These are phyloP conservation scores for Labeo catla DNA, from an alignment of 2,113 vertebrate species.

Conservation along the genomic window DNA sequence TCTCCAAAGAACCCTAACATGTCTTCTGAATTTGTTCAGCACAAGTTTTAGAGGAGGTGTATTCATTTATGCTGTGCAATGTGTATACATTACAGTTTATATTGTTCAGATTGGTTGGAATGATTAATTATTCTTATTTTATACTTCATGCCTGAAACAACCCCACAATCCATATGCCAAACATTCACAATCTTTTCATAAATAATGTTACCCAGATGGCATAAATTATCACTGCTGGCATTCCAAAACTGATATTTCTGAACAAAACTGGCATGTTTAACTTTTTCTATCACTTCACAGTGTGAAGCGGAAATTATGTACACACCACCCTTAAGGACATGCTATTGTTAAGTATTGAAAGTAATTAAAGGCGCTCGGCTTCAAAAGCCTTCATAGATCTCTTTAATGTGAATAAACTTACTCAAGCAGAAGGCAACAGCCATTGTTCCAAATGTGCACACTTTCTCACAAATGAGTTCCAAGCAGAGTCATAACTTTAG, in stretches of 20 bases:
- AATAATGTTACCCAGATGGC: not conserved
- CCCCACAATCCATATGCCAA: not conserved
- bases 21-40: too few relatives aligned
- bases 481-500: conserved; percentile 6
- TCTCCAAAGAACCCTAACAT: too few relatives aligned
- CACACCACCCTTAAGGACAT: not conserved
- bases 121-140: not conserved
- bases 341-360: conserved; percentile 1
- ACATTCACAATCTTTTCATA: not conserved
- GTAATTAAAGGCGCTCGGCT: conserved; percentile 13
- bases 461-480: not conserved
- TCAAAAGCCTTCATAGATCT: conserved; percentile 9
- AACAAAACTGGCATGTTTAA: not conserved
- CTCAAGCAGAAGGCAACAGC: not conserved
- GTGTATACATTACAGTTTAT: too few relatives aligned
- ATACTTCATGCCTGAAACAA: not conserved
- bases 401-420: conserved; percentile 18
- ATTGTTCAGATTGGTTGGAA: not conserved
- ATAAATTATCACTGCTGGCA: not conserved
- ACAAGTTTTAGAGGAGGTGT: too few relatives aligned
- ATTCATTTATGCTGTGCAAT: too few relatives aligned
- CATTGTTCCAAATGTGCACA: conserved; percentile 12
- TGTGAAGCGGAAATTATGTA: not conserved
- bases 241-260: not conserved
- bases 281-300: not conserved